Conservation (phyloP, 2,797 vertebrate genomes). For the Neomorphus geoffroyi region DNA sequence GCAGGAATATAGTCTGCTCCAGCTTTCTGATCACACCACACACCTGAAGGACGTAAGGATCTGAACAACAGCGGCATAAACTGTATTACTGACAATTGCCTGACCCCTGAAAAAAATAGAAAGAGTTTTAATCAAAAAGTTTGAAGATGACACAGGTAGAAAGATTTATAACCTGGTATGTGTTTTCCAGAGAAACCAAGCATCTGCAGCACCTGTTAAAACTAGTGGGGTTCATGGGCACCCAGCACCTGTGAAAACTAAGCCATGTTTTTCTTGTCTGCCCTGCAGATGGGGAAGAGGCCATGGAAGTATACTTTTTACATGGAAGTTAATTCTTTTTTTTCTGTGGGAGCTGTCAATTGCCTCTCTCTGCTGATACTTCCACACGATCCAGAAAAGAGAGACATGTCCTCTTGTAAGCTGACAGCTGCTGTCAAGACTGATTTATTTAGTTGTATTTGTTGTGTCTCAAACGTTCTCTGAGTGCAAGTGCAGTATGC, state of each 20-base stretch:
- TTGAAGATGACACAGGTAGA: not conserved
- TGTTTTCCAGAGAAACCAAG: not conserved
- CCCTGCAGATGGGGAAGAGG: not conserved
- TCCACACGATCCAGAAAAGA: not conserved
- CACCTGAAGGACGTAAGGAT: slow-evolving; percentile 21
- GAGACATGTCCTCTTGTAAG: not conserved
- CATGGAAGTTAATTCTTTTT: not conserved
- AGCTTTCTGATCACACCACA: not conserved
- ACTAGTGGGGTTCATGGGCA: not conserved
- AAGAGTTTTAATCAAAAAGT: slow-evolving; percentile 7
- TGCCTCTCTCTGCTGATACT: not conserved
- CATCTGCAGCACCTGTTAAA: slow-evolving; percentile 2
- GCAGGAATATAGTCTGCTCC: not conserved
- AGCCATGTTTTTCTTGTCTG: slow-evolving; percentile 5
- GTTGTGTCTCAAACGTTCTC: no score
- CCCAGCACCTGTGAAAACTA: not conserved
- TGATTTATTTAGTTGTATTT: no score
- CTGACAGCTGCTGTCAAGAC: not conserved
- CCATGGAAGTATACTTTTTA: not conserved
- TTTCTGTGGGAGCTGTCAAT: not conserved
- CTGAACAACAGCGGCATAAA: not conserved
- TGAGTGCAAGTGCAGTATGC: no score
- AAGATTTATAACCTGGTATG: not conserved
- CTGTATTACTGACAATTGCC: not conserved
- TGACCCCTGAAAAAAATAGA: not conserved